phyloP scores from a whole-genome alignment of 2,888 invertebrate genomes.

The Xestia rhomboidea region DNA sequence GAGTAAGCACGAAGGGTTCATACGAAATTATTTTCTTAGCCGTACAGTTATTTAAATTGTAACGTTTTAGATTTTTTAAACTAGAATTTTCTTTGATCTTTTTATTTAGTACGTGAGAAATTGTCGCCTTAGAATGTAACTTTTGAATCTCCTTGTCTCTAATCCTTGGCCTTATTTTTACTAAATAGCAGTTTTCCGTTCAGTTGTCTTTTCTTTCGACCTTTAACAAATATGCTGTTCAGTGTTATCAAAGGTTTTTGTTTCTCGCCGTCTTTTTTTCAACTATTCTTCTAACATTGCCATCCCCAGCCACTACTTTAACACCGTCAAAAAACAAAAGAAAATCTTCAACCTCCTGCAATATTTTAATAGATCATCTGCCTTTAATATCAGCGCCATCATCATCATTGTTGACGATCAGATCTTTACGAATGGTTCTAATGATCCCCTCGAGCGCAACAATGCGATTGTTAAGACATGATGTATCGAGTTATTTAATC shows the following conservation, averaged over 20 bases:
- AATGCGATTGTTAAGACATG: slow-evolving; percentile 81
- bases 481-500: slow-evolving; percentile 82
- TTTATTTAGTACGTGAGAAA: not conserved
- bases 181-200: not conserved
- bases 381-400: slow-evolving; percentile 45
- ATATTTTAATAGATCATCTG: slow-evolving; percentile 21
- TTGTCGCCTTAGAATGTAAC: not conserved
- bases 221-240: no score
- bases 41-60: slow-evolving; percentile 34
- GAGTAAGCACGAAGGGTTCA: slow-evolving; percentile 80
- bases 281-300: not conserved
- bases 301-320: not conserved
- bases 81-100: not conserved
- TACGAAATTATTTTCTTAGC: slow-evolving; percentile 67
- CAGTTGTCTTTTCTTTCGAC: not conserved
- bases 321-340: not conserved
- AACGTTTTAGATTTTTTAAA: not conserved
- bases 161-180: not conserved
- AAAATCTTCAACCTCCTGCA: not conserved
- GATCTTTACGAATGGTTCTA: slow-evolving; percentile 69
- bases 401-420: slow-evolving; percentile 57
- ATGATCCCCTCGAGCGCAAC: slow-evolving; percentile 74
- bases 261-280: not conserved
- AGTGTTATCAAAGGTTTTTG: not conserved
- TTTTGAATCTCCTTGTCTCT: not conserved